Conservation (phyloP, 2,797 vertebrate species). For the Pantherophis vulpinus region DNA sequence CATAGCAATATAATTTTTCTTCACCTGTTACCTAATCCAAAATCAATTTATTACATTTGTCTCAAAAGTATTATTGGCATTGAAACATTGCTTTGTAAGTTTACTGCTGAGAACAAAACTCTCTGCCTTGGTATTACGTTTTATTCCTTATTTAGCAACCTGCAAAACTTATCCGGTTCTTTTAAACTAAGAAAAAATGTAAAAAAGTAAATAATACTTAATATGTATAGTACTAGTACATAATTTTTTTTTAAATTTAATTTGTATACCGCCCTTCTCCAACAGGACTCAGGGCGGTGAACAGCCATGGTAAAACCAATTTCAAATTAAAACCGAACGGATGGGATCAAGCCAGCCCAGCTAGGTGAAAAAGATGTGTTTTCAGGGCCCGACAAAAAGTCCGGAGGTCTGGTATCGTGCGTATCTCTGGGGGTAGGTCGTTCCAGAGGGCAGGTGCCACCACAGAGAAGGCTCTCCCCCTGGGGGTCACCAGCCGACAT, state of each 20-base stretch:
- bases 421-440: no score
- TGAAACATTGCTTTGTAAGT: neutral
- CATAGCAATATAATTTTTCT: neutral
- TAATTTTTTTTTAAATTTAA: neutral
- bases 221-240: neutral
- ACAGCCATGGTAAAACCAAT: no score
- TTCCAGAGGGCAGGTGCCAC: no score
- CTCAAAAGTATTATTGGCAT: neutral
- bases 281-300: no score
- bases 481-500: no score
- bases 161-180: neutral
- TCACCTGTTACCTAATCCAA: neutral
- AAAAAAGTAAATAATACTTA: neutral
- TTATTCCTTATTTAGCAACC: neutral
- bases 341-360: no score
- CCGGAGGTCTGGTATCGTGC: no score
- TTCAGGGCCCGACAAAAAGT: no score
- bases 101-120: neutral
- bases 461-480: no score
- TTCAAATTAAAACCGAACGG: no score
- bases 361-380: no score
- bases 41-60: neutral
- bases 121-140: neutral
- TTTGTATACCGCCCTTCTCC: no score
- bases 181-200: neutral